A percentile compares a stretch with the other conserved stretches of the same genome.
phyloP scores from a whole-genome alignment of 92 coral and sea anemone species.

The Diadumene lineata region DNA sequence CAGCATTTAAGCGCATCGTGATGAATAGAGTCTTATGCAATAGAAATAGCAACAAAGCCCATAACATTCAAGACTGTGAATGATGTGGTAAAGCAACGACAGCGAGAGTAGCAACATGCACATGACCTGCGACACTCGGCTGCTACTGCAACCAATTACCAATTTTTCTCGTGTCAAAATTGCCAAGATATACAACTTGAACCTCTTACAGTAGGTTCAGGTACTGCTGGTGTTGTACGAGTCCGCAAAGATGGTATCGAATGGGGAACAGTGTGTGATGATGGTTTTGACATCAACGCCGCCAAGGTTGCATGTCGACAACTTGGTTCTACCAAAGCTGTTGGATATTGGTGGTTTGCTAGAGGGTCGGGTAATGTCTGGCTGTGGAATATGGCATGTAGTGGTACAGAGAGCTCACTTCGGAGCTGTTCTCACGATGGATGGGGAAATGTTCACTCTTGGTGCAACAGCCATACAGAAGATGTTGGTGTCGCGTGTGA shows the following conservation, averaged over 20 bases:
- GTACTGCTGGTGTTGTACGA: background rate
- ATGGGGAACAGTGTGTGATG: conserved; percentile 35
- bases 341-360: background rate
- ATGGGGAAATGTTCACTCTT: background rate
- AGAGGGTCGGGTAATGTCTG: background rate
- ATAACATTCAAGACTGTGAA: no score
- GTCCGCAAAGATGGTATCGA: background rate
- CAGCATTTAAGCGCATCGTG: no score
- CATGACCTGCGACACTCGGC: no score
- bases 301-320: conserved; percentile 19
- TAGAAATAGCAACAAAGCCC: no score
- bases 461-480: background rate
- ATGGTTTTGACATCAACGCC: conserved; percentile 4
- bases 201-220: conserved; percentile 21
- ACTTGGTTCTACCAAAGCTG: conserved; percentile 7
- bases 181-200: background rate
- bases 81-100: no score
- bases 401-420: conserved; percentile 3
- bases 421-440: background rate
- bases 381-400: background rate
- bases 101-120: no score
- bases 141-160: no score
- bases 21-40: no score
- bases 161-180: background rate
- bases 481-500: background rate